Evolutionary conservation across 2,113 vertebrate genomes (phyloP), one percentile per base, ranked within the genome.

Genomic region (Myxocyprinus asiaticus): DNA sequence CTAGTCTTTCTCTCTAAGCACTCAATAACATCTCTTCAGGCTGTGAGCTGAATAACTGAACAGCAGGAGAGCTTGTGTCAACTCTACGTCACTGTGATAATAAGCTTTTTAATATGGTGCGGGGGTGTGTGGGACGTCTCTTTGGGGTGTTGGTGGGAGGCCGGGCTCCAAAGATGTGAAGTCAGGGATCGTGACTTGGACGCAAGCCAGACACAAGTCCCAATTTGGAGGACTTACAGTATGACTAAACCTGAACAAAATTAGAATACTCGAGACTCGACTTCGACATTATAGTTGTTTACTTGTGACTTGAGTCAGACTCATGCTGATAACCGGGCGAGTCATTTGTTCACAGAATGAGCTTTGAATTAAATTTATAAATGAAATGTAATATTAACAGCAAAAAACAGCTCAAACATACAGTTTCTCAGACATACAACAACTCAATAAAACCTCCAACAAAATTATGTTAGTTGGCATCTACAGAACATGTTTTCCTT

Each of bases 21-120:
- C 78, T 78, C 78, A 76, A 81, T 80, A 86, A 82, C 85, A 33
- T 81, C 69, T 73, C 55, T 62, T 65, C 48, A 48, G 67, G 72
- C 78, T 79, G 56, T 83, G 72, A 65, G 56, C 69, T 78, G 59
- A 83, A 83, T 67, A 81, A 71, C 62, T 50, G 66, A 77, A 76
- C 67, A 76, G 22, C 80, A 71, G 77, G 77, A 33, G 77, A 77
- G 42, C 70, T 45, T 73, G 70, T 73, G 53, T 43, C 12, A 55
- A 4, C 14, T 66, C 64, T 15, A 44, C 61, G 33, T 56, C 75
- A 67, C 42, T 51, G 22, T 66, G 7, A 77, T 17, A 51, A 53
- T 65, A 78, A 67, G 45, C 44, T 14, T 22, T 50, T 43, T 59
- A 47, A 15, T 61, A 44, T 14, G 14, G 50, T 63, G 63, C 59